Base-by-base conservation (phyloP, 2,113 vertebrate species). In the Elanus axillaris region DNA sequence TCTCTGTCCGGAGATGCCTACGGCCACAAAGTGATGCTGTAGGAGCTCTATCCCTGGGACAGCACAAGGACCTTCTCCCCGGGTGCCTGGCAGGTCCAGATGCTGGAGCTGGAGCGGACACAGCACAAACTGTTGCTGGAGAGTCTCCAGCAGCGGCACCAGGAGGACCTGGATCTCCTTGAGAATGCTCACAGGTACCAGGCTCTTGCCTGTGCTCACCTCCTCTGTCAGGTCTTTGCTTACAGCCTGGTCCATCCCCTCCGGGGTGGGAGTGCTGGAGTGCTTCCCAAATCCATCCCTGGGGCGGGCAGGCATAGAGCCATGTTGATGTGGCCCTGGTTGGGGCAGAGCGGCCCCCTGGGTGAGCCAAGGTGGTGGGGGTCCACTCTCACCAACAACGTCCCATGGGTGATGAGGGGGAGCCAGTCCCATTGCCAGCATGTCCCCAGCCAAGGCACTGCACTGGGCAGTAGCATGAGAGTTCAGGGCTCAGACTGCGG, bases 141-240 rank as follows among this genome's bases (percentile, higher is more conserved):
- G 72, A 98, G 95, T 27, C 69, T 99, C 53, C 98, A 99, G 85
- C 97, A 98, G 95, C 95, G 94, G 47, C 98, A 99, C 88, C 97
- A 97, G 95, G 98, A 98, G 6, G 98, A 99, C 52, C 90, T 98
- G 48, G 97, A 99, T 68, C 98, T 99, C 53, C 96, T 99, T 2
- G 98, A 99, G 90, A 98, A 79, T 3, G 81, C 98, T 9, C 98
- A 99, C 96, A 99, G 98, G 99, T 99, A 98, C 14, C 14, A 13
- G 9, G 16, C 52, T 82, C 19, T 60, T 2, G 2, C 7, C 4
- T 29, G 20, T 26, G 4, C 10, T 56, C 21, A 47, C 6, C 15
- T 60, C 5, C 10, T 29, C 7, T 77, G 45, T 34, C 47, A 43
- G 5, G 10, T 36, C 55, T 29, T 87, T 75, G 19, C 34, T 40